Percentiles rank a stretch among this genome's conserved stretches.
Evolutionary conservation across 2,113 vertebrate genomes (phyloP).

Genomic region (Dromaius novaehollandiae): DNA sequence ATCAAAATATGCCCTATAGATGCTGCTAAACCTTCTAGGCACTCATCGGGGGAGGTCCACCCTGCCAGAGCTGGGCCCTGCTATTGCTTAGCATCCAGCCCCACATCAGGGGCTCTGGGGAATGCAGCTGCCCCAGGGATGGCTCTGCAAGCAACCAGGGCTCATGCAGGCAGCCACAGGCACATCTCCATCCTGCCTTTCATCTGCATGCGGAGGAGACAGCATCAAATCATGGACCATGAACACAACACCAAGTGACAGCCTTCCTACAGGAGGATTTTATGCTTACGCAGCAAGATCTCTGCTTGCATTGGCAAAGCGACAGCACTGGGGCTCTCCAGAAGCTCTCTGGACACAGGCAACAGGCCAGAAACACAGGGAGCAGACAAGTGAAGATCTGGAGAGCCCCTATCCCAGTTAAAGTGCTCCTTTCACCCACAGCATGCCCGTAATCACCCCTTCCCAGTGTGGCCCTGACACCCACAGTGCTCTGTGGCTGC

Average conservation of each 20-base stretch:
- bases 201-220: not conserved
- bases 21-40: not conserved
- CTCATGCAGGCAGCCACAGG: not conserved
- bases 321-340: not conserved
- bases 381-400: not conserved
- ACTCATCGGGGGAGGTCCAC: not conserved
- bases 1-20: not conserved
- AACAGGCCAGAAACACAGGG: not conserved
- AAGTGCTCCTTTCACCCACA: not conserved
- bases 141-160: not conserved
- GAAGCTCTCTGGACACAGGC: not conserved
- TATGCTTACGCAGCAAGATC: not conserved
- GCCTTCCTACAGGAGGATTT: not conserved
- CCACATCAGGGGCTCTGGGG: not conserved
- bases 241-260: constrained; percentile 3
- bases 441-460: not conserved
- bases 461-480: not conserved
- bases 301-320: not conserved
- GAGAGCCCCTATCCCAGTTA: not conserved
- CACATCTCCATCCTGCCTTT: not conserved
- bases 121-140: not conserved
- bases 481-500: not conserved
- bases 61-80: not conserved
- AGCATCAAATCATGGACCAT: not conserved
- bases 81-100: not conserved